Evolutionary conservation across 2,113 vertebrate genomes (phyloP).

Genomic region (Calonectris borealis): DNA sequence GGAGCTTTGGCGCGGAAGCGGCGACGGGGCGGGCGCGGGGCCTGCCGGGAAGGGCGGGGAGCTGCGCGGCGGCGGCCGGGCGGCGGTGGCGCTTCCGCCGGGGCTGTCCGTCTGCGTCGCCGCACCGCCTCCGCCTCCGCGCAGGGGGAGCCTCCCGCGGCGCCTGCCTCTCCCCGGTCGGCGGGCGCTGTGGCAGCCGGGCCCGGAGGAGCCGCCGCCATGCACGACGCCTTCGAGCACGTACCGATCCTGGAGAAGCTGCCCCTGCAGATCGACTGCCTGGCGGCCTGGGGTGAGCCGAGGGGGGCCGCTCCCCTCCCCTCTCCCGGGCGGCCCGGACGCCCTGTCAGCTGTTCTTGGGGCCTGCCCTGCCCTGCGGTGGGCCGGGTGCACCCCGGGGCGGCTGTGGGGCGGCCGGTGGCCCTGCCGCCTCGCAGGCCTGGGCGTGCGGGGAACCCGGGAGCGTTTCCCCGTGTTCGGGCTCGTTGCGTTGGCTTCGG

Average conservation of each 20-base stretch:
- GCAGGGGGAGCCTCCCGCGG: neutral
- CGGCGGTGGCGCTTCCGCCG: neutral
- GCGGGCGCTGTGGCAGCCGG: neutral
- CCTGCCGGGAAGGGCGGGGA: neutral
- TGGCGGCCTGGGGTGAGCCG: constrained; percentile 93
- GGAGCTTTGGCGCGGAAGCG: too few species aligned
- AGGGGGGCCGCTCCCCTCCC: neutral
- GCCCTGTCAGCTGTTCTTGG: neutral
- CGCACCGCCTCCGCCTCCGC: too few species aligned
- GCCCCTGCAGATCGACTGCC: constrained; percentile 94
- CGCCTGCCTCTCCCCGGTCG: too few species aligned
- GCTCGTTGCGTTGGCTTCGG: neutral
- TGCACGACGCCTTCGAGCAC: constrained; percentile 96
- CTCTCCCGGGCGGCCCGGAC: neutral
- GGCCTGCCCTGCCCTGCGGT: too few species aligned
- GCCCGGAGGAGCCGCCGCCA: constrained; percentile 44
- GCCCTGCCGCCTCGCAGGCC: neutral
- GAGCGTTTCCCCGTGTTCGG: too few species aligned
- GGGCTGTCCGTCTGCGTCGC: fast-evolving
- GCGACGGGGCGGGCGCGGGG: neutral
- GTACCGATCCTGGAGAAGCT: constrained; percentile 94
- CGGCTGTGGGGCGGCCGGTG: neutral
- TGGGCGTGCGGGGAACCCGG: neutral
- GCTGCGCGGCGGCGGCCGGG: neutral
- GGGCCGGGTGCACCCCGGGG: neutral